Evolutionary conservation across 2,888 invertebrate species (phyloP), one percentile per base, ranked within the genome.

Genomic region (Siphlonurus alternatus): DNA sequence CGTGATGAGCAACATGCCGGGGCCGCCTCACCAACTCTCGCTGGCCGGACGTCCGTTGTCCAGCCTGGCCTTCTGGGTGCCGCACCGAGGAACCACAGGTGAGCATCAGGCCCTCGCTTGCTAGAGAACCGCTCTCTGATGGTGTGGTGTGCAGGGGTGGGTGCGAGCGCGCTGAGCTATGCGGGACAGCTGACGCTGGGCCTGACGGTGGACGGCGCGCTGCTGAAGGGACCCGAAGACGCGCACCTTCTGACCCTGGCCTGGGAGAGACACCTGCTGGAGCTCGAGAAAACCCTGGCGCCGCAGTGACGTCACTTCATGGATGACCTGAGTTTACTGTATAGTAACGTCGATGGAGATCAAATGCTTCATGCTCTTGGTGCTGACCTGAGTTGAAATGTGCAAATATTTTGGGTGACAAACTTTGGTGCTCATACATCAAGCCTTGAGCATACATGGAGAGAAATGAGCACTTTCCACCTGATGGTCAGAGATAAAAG

Each of bases 1-100:
- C 70, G 76, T 77, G 0, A 74, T 81, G 59, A 81, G 81, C 69
- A 81, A 80, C 69, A 72, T 81, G 69, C 77, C 77, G 0, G 81
- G 81, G 1, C 80, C 81, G 1, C 71, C 70, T 5, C 67, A 71
- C 53, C 68, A 78, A 2, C 73, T 71, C 20, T 74, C 78, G 54
- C 73, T 78, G 59, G 78, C 74, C 20, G 77, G 78, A 1, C 72
- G 75, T 63, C 69, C 67, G 5, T 70, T 81, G 56, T 75, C 76
- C 64, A 76, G 77, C 67, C 70, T 81, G 65, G 75, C 76, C 10
- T 81, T 80, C 69, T 81, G 80, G 72, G 73, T 80, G 54, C 81
- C 81, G n/a, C 76, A 77, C 67, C 74, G 77, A 70, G 79, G 78
- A 61, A 75, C 73, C 10, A 80, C 77, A 72, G 79, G 80, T 79